These are phyloP conservation scores for Phoenicopterus ruber DNA, from an alignment of 2,113 vertebrate genomes.

Conservation along the genomic window DNA sequence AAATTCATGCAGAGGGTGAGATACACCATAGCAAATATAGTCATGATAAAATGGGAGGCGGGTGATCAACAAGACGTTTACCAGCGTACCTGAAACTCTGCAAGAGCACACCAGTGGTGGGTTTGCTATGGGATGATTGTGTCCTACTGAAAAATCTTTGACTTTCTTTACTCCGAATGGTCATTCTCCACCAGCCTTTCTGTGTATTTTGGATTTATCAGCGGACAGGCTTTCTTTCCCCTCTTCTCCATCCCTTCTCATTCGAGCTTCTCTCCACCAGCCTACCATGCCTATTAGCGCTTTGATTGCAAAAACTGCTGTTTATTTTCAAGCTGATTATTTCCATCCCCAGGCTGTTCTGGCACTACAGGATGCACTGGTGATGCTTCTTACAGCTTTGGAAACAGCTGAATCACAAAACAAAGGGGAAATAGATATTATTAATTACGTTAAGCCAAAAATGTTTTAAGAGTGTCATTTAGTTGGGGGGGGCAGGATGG, in stretches of 20 bases:
- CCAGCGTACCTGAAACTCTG: not conserved
- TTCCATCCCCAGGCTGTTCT: not conserved
- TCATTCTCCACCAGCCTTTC: not conserved
- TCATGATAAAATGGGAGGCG: not conserved
- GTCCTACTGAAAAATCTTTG: not conserved
- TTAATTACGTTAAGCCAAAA: not conserved
- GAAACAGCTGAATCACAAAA: not conserved
- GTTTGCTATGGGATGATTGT: not conserved
- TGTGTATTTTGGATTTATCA: not conserved
- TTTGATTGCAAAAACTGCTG: not conserved
- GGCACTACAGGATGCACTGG: not conserved
- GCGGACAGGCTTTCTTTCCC: not conserved
- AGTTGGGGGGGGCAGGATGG: fast-evolving
- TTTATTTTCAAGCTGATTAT: slow-evolving; percentile 28
- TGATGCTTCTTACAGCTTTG: not conserved
- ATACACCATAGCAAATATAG: not conserved
- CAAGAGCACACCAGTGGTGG: not conserved
- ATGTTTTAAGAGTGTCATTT: not conserved
- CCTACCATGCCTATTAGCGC: not conserved
- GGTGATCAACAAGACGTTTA: fast-evolving
- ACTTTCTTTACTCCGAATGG: not conserved
- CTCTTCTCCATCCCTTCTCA: not conserved
- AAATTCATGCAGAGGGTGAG: not conserved
- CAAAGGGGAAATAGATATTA: not conserved
- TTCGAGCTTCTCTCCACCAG: not conserved